phyloP scores from a whole-genome alignment of 2,888 invertebrate genomes.

The Buathra laborator region DNA sequence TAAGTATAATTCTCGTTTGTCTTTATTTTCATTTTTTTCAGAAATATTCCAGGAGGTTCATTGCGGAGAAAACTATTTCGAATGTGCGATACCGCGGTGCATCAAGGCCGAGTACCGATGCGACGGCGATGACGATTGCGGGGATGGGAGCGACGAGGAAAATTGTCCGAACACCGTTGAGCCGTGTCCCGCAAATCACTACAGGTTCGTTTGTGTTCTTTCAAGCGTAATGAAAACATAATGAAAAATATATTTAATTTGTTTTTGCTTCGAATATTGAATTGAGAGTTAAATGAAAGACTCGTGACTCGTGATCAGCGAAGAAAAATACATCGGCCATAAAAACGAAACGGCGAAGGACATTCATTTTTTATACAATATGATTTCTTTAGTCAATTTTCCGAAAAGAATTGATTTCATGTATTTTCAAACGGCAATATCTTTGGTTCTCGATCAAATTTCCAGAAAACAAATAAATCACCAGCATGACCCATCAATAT shows the following conservation, averaged over 20 bases:
- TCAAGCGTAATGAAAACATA: too few species aligned
- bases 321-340: too few species aligned
- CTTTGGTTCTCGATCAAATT: too few species aligned
- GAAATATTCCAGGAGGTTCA: constrained; percentile 80
- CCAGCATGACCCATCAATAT: too few species aligned
- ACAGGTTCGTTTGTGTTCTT: constrained; percentile 86
- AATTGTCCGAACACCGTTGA: constrained; percentile 90
- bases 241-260: not conserved
- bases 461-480: too few species aligned
- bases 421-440: too few species aligned
- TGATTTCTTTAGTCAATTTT: too few species aligned
- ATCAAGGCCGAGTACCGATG: constrained; percentile 92
- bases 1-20: not conserved
- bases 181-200: constrained; percentile 89
- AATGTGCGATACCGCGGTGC: constrained; percentile 91
- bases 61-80: constrained; percentile 91
- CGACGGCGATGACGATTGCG: constrained; percentile 95
- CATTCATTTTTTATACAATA: too few species aligned
- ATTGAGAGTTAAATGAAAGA: too few species aligned
- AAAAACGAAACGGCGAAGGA: too few species aligned
- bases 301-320: too few species aligned
- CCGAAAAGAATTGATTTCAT: too few species aligned
- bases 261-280: not conserved
- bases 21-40: constrained; percentile 38
- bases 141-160: constrained; percentile 95